Conservation (phyloP, 1,140 invertebrate species). For the Drosophila auraria region DNA sequence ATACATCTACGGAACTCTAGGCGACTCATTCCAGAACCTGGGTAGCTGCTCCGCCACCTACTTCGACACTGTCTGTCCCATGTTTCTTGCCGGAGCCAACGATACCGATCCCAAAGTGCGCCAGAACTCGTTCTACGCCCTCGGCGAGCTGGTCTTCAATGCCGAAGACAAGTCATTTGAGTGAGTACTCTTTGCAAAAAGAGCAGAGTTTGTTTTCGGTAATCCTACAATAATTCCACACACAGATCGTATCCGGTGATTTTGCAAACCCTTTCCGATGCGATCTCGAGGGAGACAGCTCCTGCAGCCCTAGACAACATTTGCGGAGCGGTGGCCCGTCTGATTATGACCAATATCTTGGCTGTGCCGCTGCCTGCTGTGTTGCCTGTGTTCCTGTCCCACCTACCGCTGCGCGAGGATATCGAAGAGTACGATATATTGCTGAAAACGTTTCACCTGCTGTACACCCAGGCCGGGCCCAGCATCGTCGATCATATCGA, state of each 20-base stretch:
- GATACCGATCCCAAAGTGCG: slow-evolving; percentile 89
- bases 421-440: slow-evolving; percentile 91
- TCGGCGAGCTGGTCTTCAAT: slow-evolving; percentile 90
- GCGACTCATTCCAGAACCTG: slow-evolving; percentile 89
- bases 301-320: slow-evolving; percentile 90
- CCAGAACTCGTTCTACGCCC: slow-evolving; percentile 91
- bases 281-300: slow-evolving; percentile 88
- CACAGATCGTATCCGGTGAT: slow-evolving; percentile 86
- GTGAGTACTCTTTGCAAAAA: slow-evolving; percentile 47
- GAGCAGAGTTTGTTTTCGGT: too few species aligned
- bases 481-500: slow-evolving; percentile 86
- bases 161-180: slow-evolving; percentile 80
- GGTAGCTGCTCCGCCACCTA: slow-evolving; percentile 87
- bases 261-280: slow-evolving; percentile 88
- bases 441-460: slow-evolving; percentile 88
- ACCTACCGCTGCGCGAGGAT: slow-evolving; percentile 91
- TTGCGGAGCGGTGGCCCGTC: slow-evolving; percentile 90
- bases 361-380: slow-evolving; percentile 89
- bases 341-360: slow-evolving; percentile 89
- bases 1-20: slow-evolving; percentile 90
- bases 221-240: not conserved
- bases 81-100: slow-evolving; percentile 87
- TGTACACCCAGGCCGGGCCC: slow-evolving; percentile 88
- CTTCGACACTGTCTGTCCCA: slow-evolving; percentile 87
- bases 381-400: slow-evolving; percentile 90